Conservation (phyloP, 2,797 vertebrate species). For the Menidia menidia region DNA sequence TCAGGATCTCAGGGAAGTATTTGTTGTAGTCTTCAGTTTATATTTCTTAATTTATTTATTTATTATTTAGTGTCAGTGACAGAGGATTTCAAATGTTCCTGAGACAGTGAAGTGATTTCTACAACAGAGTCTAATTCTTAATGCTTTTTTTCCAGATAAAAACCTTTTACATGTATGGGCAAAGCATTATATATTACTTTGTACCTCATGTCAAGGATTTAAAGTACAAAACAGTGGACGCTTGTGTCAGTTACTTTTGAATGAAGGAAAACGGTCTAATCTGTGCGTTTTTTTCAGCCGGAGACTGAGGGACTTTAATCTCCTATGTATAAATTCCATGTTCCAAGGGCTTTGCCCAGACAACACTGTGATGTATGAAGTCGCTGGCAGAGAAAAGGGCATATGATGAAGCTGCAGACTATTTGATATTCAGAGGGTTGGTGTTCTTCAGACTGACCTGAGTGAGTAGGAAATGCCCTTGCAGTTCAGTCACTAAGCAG, state of each 20-base stretch:
- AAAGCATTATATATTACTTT: background rate
- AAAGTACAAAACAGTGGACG: background rate
- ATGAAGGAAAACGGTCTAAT: background rate
- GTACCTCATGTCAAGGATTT: background rate
- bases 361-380: slow-evolving; percentile 74
- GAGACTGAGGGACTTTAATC: slow-evolving; percentile 59
- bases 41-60: no score
- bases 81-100: background rate
- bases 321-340: slow-evolving; percentile 58
- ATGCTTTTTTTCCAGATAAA: background rate
- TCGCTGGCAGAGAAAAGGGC: slow-evolving; percentile 68
- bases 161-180: background rate
- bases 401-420: slow-evolving; percentile 67
- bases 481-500: slow-evolving; percentile 45
- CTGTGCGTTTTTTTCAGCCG: slow-evolving; percentile 16
- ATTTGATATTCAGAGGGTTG: slow-evolving; percentile 70
- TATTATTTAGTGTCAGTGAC: background rate
- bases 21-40: no score
- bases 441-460: slow-evolving; percentile 57
- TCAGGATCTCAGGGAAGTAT: background rate
- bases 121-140: background rate
- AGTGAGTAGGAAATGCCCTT: slow-evolving; percentile 60
- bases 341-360: slow-evolving; percentile 60
- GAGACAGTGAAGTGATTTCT: background rate
- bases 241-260: slow-evolving; percentile 1